These are phyloP conservation scores for Bombus impatiens DNA, from an alignment of 1,140 invertebrate species.

Conservation along the genomic window DNA sequence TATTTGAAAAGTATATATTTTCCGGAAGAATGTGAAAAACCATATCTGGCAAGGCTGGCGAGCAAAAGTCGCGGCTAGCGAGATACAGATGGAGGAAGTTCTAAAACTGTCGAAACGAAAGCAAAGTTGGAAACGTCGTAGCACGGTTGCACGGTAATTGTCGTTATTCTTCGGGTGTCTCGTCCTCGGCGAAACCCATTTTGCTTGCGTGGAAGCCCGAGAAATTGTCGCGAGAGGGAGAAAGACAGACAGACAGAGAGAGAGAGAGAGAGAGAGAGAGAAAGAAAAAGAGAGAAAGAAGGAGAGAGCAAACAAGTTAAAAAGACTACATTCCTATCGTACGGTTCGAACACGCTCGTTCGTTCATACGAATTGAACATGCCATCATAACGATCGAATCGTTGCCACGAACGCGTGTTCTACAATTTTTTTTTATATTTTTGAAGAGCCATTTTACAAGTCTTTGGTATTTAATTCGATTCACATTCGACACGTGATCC, in stretches of 20 bases:
- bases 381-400: neutral
- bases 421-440: too few relatives aligned
- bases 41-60: neutral
- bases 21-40: neutral
- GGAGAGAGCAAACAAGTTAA: conserved; percentile 1
- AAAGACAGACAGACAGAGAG: neutral
- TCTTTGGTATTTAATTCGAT: conserved; percentile 2
- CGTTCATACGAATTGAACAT: conserved; percentile 18
- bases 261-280: neutral
- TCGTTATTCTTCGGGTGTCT: conserved; percentile 38
- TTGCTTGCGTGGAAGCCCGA: conserved; percentile 62
- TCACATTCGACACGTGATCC: neutral
- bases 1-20: neutral
- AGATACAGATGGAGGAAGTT: neutral
- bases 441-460: too few relatives aligned
- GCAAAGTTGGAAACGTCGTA: conserved; percentile 32
- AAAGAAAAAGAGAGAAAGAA: neutral
- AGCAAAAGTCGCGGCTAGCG: neutral
- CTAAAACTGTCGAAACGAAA: neutral
- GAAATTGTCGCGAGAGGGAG: conserved; percentile 49
- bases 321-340: conserved; percentile 19
- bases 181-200: conserved; percentile 49
- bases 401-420: neutral
- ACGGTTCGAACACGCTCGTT: neutral
- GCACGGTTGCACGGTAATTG: conserved; percentile 24